Conservation (phyloP, 2,113 vertebrate genomes). For the Pseudorectes ferrugineus region DNA sequence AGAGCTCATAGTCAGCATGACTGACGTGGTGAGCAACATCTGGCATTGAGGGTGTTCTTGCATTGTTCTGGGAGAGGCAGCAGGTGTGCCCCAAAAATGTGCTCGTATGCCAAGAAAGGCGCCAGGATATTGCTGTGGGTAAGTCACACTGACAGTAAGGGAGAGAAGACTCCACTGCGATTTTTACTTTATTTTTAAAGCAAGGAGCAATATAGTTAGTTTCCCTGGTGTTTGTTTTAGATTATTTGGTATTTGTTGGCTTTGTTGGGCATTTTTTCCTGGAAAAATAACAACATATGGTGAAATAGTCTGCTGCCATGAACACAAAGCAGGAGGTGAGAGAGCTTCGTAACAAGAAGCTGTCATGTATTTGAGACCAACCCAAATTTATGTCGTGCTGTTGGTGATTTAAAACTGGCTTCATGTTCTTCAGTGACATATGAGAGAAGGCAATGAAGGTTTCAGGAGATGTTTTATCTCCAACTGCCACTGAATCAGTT, state of each 20-base stretch:
- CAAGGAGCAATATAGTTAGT: background rate
- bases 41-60: background rate
- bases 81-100: background rate
- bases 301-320: slow-evolving; percentile 12
- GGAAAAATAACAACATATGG: slow-evolving; percentile 27
- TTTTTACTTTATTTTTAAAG: background rate
- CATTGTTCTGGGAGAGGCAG: background rate
- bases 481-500: background rate
- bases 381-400: background rate
- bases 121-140: background rate
- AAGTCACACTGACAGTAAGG: background rate
- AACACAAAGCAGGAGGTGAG: background rate
- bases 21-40: background rate
- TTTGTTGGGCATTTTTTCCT: background rate
- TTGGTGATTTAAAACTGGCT: background rate
- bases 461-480: background rate
- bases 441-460: background rate
- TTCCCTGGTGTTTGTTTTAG: background rate
- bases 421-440: background rate
- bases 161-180: background rate
- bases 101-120: background rate
- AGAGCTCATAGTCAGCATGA: background rate
- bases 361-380: background rate
- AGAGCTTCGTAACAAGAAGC: background rate
- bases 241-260: slow-evolving; percentile 2